Base-by-base conservation (phyloP, 2,797 vertebrate genomes). In the Oreochromis grahami region DNA sequence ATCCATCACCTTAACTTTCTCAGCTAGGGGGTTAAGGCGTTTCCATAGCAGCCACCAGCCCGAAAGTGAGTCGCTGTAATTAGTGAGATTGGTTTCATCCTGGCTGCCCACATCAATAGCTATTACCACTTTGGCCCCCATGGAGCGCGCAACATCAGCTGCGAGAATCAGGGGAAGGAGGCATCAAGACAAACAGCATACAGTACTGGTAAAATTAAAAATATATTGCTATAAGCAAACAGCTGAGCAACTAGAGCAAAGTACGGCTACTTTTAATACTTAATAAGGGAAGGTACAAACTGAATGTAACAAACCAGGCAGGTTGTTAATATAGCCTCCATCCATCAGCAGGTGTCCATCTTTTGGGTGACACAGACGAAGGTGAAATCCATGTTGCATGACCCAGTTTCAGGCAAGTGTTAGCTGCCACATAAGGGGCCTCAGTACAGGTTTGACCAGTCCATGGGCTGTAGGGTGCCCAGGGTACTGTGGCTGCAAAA, bases 1-100 rank as follows among this genome's bases (percentile, higher is more conserved):
- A 87, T 72, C 51, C 52, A 78, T 91, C 90, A 99, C 98, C 98
- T 99, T 98, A 87, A 99, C 97, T 96, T 97, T 98, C 82, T 97
- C 96, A 1, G 97, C 97, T 19, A 99, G 94, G 0, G 98, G 98
- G 91, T 99, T 99, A 96, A 98, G 97, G 72, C 98, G 97, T 93
- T 99, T 99, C 98, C 98, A 99, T 86, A 99, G 97, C 92, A 99
- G 95, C 98, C 98, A 99, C 98, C 98, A 99, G 53, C 97, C 98
- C 0, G 98, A 99, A 80, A 99, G 96, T 1, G 97, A 95, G 50
- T 99, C 98, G 0, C 98, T 97, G 0, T 99, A 99, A 96, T 99
- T 99, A 91, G 98, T 98, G 81, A 99, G 98, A 95, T 98, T 97
- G 1, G 97, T 99, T 96, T 99, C 98, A 29, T 99, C 98, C 14